phyloP scores from a whole-genome alignment of 1,140 invertebrate genomes.

The Lucilia cuprina region DNA sequence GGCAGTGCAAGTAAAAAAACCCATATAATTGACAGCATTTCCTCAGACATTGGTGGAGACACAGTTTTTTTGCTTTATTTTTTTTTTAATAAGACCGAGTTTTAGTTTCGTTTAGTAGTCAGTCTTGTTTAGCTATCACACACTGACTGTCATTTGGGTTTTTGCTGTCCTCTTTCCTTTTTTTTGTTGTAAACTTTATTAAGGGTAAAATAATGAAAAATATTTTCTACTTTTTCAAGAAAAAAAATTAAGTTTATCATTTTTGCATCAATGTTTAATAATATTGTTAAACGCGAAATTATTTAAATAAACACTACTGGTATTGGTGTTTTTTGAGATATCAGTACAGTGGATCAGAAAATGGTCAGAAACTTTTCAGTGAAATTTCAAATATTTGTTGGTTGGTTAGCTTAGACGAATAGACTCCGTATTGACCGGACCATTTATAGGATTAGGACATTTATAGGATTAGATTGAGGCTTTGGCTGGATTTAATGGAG shows the following conservation, averaged over 20 bases:
- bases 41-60: background rate
- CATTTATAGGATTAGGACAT: too few species aligned
- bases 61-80: background rate
- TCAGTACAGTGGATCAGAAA: background rate
- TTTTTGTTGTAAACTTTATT: background rate
- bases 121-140: background rate
- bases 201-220: background rate
- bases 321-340: background rate
- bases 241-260: background rate
- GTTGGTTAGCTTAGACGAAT: too few species aligned
- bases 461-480: too few species aligned
- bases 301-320: background rate
- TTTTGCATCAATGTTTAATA: slow-evolving; percentile 15
- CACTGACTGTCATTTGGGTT: background rate
- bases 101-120: background rate
- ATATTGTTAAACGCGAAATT: slow-evolving; percentile 20
- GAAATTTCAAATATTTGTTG: too few species aligned
- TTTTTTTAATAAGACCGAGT: background rate
- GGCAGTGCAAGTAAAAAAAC: background rate
- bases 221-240: background rate
- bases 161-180: background rate
- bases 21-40: background rate
- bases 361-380: too few species aligned
- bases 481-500: too few species aligned
- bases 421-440: too few species aligned